These are phyloP conservation scores for Vollenhovia emeryi DNA, from an alignment of 1,140 invertebrate genomes.

Conservation along the genomic window DNA sequence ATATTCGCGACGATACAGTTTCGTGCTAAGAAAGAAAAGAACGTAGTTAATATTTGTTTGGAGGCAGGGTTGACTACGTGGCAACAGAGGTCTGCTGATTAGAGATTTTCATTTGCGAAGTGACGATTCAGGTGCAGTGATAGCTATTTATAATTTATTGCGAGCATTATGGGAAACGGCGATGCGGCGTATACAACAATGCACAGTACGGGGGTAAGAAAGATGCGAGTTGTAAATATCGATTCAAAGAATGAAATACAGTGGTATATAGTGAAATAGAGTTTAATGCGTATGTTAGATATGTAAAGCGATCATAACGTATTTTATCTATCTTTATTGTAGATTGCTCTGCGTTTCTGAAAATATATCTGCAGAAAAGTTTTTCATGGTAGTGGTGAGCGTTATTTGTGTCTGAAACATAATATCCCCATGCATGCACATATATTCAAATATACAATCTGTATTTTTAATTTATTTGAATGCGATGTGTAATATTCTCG, in stretches of 20 bases:
- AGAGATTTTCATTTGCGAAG: slow-evolving; percentile 73
- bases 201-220: slow-evolving; percentile 25
- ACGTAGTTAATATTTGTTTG: slow-evolving; percentile 43
- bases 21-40: slow-evolving; percentile 47
- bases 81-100: slow-evolving; percentile 61
- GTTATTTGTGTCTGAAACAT: slow-evolving; percentile 7
- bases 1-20: slow-evolving; percentile 46
- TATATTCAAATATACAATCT: not conserved
- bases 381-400: slow-evolving; percentile 59
- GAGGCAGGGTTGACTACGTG: slow-evolving; percentile 29
- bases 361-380: slow-evolving; percentile 71
- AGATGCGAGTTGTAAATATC: slow-evolving; percentile 76
- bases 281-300: slow-evolving; percentile 63
- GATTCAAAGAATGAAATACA: slow-evolving; percentile 75
- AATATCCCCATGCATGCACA: not conserved
- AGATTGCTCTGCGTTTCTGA: slow-evolving; percentile 74
- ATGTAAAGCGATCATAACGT: slow-evolving; percentile 64
- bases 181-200: slow-evolving; percentile 37
- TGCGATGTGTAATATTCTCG: too few relatives aligned
- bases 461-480: too few relatives aligned
- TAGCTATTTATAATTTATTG: slow-evolving; percentile 82
- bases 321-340: slow-evolving; percentile 78
- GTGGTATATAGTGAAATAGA: slow-evolving; percentile 60
- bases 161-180: slow-evolving; percentile 58
- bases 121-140: slow-evolving; percentile 66